A percentile compares a stretch with the other conserved stretches of the same genome.
phyloP scores from a whole-genome alignment of 2,113 vertebrate species.

The Australoheros scitulus region DNA sequence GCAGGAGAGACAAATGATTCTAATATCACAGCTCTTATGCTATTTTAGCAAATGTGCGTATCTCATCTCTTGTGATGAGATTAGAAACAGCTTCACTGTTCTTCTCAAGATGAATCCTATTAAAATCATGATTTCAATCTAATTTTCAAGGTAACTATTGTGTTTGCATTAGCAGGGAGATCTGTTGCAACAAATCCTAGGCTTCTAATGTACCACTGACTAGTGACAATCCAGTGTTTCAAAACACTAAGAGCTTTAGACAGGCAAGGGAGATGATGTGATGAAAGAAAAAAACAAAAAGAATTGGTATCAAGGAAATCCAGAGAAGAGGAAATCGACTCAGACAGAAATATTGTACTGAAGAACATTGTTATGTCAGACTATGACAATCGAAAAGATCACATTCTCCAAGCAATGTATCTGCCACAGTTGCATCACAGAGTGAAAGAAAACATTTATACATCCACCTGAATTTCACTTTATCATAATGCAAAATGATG shows the following conservation, averaged over 20 bases:
- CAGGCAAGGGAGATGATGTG: neutral
- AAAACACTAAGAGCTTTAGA: neutral
- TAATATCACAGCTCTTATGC: conserved; percentile 1
- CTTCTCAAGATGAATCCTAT: conserved; percentile 23
- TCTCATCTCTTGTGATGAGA: conserved; percentile 31
- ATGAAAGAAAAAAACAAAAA: neutral
- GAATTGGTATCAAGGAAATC: too few species aligned
- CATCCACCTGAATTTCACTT: too few species aligned
- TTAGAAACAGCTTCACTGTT: neutral
- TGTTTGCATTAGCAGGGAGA: too few species aligned
- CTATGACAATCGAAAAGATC: too few species aligned
- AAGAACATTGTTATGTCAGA: too few species aligned
- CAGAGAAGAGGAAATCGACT: too few species aligned
- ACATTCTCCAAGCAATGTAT: too few species aligned
- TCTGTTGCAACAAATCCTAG: conserved; percentile 15
- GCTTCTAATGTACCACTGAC: neutral
- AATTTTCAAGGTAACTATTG: conserved; percentile 17
- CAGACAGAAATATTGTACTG: too few species aligned
- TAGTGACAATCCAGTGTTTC: neutral
- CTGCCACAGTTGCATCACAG: too few species aligned
- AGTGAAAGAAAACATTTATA: too few species aligned
- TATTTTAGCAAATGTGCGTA: neutral
- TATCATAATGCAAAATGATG: too few species aligned
- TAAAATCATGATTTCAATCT: conserved; percentile 37
- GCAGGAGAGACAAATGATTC: conserved; percentile 9